phyloP scores from a whole-genome alignment of 2,797 vertebrate genomes.

The Petrocephalus sullivani region DNA sequence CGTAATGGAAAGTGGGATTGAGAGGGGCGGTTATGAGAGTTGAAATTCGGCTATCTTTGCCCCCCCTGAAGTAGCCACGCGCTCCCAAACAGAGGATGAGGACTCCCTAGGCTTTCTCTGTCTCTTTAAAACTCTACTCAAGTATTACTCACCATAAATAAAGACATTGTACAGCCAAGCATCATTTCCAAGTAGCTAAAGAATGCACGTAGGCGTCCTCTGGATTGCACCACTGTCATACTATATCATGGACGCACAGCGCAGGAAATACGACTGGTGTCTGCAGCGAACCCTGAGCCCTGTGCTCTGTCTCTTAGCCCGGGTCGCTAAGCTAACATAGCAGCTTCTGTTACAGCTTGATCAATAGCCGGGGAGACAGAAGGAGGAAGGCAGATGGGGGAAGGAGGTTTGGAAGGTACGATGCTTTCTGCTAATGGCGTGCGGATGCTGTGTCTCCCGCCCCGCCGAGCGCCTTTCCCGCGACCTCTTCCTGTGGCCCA shows the following conservation, averaged over 20 bases:
- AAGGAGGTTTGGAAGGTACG: neutral
- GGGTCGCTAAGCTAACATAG: neutral
- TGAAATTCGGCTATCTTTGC: neutral
- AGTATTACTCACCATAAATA: neutral
- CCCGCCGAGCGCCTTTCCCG: neutral
- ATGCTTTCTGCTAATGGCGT: neutral
- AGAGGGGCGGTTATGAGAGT: neutral
- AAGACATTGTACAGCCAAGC: neutral
- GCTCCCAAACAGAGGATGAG: neutral
- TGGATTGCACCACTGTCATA: neutral
- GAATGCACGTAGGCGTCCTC: neutral
- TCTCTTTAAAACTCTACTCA: neutral
- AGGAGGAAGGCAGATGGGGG: neutral
- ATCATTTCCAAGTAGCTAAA: neutral
- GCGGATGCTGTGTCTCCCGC: neutral
- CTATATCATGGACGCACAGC: neutral
- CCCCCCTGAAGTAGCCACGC: neutral
- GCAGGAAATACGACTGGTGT: neutral
- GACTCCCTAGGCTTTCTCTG: neutral
- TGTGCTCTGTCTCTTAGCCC: neutral
- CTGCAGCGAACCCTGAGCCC: neutral
- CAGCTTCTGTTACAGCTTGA: neutral
- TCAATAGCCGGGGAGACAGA: slow-evolving; percentile 8
- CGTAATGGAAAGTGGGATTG: neutral
- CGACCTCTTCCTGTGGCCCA: neutral